A percentile compares a stretch with the other conserved stretches of the same genome.
Evolutionary conservation across 2,888 invertebrate species (phyloP).

Genomic region (Drosophila vallismaia): DNA sequence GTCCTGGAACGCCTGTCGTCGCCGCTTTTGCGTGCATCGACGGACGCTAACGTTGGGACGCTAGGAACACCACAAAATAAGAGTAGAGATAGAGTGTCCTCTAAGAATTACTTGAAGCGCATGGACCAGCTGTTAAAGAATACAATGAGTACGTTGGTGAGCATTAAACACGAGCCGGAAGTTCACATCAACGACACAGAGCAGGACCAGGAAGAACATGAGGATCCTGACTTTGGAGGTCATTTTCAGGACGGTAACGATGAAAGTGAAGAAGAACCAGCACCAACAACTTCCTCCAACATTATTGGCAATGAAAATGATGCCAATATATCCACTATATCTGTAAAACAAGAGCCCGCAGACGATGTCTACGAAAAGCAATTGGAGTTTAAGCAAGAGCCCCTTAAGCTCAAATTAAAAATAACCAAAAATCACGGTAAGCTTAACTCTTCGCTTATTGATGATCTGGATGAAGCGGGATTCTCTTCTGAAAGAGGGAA

Average conservation of each 20-base stretch:
- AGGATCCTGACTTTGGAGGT: conserved; percentile 35
- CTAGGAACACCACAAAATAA: conserved; percentile 40
- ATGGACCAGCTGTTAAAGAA: conserved; percentile 81
- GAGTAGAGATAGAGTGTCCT: conserved; percentile 74
- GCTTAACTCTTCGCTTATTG: conserved; percentile 82
- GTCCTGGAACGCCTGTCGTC: conserved; percentile 76
- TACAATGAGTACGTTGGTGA: conserved; percentile 81
- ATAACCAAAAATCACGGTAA: conserved; percentile 83
- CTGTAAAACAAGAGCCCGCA: conserved; percentile 71
- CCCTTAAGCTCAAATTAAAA: conserved; percentile 80
- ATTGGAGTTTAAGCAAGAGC: conserved; percentile 54
- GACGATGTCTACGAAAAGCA: conserved; percentile 48
- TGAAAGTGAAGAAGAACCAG: conserved; percentile 53
- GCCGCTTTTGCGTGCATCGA: conserved; percentile 66
- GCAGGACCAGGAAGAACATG: conserved; percentile 31
- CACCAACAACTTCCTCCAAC: not conserved
- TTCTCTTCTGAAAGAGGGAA: conserved; percentile 54
- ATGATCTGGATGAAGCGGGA: conserved; percentile 65
- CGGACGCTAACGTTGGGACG: conserved; percentile 14
- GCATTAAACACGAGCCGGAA: conserved; percentile 82
- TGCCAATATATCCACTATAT: conserved; percentile 28
- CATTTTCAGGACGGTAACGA: conserved; percentile 50
- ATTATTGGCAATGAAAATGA: conserved; percentile 1
- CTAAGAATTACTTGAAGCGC: conserved; percentile 80
- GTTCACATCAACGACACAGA: conserved; percentile 67